A percentile compares a stretch with the other conserved stretches of the same genome.
Evolutionary conservation across 2,113 vertebrate species (phyloP).

Genomic region (Chionis minor): DNA sequence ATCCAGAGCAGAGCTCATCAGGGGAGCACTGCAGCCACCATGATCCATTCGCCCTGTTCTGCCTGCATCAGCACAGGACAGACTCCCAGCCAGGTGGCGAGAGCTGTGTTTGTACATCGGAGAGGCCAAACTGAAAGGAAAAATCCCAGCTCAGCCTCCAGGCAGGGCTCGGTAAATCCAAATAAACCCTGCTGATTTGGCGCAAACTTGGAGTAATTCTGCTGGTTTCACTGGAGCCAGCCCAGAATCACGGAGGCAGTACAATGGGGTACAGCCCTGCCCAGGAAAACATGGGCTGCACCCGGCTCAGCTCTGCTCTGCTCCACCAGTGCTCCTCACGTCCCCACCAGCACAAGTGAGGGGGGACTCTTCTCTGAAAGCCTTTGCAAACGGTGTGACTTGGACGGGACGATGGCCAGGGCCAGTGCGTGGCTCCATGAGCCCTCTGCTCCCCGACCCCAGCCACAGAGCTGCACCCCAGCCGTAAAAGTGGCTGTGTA

Average conservation of each 20-base stretch:
- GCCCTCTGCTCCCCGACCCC: not conserved
- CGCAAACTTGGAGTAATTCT: not conserved
- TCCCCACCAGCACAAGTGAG: not conserved
- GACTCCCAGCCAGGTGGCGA: not conserved
- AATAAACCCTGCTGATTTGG: not conserved
- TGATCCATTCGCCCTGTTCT: not conserved
- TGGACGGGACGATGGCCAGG: not conserved
- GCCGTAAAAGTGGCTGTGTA: not conserved
- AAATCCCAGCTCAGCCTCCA: constrained; percentile 12
- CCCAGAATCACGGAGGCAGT: not conserved
- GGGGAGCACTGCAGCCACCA: fast-evolving
- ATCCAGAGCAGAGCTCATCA: not conserved
- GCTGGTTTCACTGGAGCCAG: not conserved
- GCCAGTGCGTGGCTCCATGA: not conserved
- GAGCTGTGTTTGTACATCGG: not conserved
- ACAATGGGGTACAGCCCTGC: not conserved
- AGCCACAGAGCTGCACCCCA: not conserved
- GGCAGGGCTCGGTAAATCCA: not conserved
- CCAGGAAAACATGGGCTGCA: too few relatives aligned
- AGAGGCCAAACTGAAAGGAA: constrained; percentile 26
- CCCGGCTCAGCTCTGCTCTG: fast-evolving
- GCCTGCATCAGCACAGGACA: not conserved
- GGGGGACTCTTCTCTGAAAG: not conserved
- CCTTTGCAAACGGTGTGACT: not conserved
- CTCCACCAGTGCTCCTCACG: not conserved